A percentile compares a stretch with the other conserved stretches of the same genome.
phyloP scores from a whole-genome alignment of 2,888 invertebrate species.

The Dendrolimus houi region DNA sequence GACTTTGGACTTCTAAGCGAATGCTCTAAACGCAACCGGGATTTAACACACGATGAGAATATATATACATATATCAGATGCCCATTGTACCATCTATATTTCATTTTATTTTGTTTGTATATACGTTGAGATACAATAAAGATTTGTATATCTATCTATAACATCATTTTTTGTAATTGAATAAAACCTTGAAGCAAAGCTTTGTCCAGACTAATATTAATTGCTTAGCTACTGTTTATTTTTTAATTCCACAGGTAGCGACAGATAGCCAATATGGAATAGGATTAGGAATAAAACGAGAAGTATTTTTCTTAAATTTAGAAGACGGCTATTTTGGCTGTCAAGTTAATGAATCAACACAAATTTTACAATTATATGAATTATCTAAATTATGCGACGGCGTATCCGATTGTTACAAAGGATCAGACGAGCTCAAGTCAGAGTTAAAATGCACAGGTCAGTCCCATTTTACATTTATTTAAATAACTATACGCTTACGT shows the following conservation, averaged over 20 bases:
- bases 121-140: no score
- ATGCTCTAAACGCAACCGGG: no score
- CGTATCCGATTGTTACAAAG: slow-evolving; percentile 91
- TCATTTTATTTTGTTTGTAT: no score
- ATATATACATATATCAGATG: no score
- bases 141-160: no score
- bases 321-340: slow-evolving; percentile 98
- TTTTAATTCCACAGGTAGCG: slow-evolving; percentile 76
- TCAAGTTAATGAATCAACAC: slow-evolving; percentile 97
- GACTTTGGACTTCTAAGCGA: no score
- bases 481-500: no score
- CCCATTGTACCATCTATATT: no score
- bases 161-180: no score
- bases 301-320: slow-evolving; percentile 97
- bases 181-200: no score
- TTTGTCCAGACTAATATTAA: no score
- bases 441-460: slow-evolving; percentile 96
- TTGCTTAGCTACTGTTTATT: slow-evolving; percentile 6
- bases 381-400: slow-evolving; percentile 96
- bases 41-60: no score
- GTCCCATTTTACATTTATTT: slow-evolving; percentile 26
- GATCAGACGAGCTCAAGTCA: slow-evolving; percentile 91
- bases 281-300: slow-evolving; percentile 90
- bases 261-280: slow-evolving; percentile 88
- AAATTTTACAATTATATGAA: slow-evolving; percentile 96